Percentiles rank a stretch among this genome's conserved stretches.
Evolutionary conservation across 2,888 invertebrate genomes (phyloP).

Genomic region (Xanthia togata): DNA sequence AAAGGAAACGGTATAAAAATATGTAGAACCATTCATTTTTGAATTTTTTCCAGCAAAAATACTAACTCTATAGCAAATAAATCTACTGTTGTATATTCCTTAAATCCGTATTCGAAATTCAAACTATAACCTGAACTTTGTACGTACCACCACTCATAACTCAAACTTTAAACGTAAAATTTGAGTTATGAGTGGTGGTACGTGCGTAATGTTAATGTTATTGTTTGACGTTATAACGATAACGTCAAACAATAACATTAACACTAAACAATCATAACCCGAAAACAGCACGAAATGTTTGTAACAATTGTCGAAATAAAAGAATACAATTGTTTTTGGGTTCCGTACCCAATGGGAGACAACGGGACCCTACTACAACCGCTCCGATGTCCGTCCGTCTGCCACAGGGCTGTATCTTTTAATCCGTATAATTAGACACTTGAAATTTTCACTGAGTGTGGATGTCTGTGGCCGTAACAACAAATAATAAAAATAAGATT

Average conservation of each 20-base stretch:
- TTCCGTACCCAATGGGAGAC: not conserved
- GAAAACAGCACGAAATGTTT: not conserved
- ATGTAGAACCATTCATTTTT: not conserved
- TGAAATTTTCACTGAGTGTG: too few relatives aligned
- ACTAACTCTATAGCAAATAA: too few relatives aligned
- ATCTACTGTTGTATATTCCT: too few relatives aligned
- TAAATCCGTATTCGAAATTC: not conserved
- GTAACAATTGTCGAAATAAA: slow-evolving; percentile 6
- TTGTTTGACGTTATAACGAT: too few relatives aligned
- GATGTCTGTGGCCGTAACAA: not conserved
- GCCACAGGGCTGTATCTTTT: too few relatives aligned
- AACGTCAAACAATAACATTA: slow-evolving; percentile 3
- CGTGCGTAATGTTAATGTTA: too few relatives aligned
- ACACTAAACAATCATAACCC: slow-evolving; percentile 4
- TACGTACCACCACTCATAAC: not conserved
- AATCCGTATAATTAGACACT: too few relatives aligned
- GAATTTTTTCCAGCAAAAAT: not conserved
- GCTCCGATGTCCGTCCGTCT: too few relatives aligned
- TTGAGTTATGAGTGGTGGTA: too few relatives aligned
- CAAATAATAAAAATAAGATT: not conserved
- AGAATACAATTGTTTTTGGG: slow-evolving; percentile 6
- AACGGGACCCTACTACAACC: not conserved
- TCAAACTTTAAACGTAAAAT: too few relatives aligned
- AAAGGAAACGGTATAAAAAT: not conserved
- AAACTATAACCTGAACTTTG: not conserved